Percentiles rank a stretch among this genome's conserved stretches.
Conservation (phyloP, 2,113 vertebrate genomes). For the Pica pica region DNA sequence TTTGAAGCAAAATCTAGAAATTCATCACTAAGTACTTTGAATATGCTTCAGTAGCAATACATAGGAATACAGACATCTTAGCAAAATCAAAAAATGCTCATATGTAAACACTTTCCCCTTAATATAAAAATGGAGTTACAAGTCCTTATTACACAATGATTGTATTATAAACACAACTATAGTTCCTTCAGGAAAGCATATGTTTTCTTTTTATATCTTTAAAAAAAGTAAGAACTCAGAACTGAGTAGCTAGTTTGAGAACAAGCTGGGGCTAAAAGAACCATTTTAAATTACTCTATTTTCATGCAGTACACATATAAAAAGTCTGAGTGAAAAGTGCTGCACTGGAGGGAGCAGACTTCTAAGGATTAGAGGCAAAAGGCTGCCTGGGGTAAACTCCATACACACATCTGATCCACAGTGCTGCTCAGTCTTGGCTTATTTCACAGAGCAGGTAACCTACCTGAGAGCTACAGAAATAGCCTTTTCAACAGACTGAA, state of each 20-base stretch:
- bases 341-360: background rate
- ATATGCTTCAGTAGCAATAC: background rate
- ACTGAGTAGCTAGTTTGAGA: background rate
- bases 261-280: background rate
- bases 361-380: background rate
- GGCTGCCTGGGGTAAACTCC: background rate
- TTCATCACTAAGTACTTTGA: background rate
- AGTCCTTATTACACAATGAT: background rate
- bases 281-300: background rate
- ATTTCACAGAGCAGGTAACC: background rate
- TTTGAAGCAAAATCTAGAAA: background rate
- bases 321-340: background rate
- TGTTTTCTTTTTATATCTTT: background rate
- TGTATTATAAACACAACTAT: background rate
- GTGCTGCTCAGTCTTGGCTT: background rate
- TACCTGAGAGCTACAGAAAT: background rate
- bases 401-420: background rate
- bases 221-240: background rate
- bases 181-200: background rate
- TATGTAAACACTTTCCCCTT: background rate
- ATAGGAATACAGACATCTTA: background rate
- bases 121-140: background rate
- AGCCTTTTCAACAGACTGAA: background rate
- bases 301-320: background rate
- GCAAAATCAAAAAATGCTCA: background rate